Evolutionary conservation across 2,113 vertebrate species (phyloP), one percentile per base, ranked within the genome.

Genomic region (Nibea albiflora): DNA sequence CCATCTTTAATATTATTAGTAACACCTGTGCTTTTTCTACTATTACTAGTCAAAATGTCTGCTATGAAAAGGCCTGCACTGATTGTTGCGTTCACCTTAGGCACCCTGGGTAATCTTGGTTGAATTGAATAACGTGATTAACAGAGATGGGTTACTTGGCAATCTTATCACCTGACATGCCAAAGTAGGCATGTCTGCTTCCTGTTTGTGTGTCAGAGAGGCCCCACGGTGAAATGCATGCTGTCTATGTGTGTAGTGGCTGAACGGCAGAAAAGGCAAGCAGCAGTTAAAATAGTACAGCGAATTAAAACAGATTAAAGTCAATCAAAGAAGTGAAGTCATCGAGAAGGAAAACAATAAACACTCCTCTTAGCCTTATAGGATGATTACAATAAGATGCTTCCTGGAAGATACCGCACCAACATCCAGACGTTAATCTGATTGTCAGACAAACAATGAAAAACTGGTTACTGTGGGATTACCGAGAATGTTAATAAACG

Each of bases 41-140:
- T 22, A 14, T 47, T n/a, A 44, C 44, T 14, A 61, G 4, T 60
- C 17, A 66, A 49, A 35, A 42, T 7, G 47, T 42, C 31, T 42
- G 20, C 15, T n/a, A 47, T 62, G 69, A 52, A 44, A 54, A 61
- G 26, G 71, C 28, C 28, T 47, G 11, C 4, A 8, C 52, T 44
- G 17, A 81, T 76, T 46, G n/a, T 44, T 78, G 31, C 15, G 17
- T 19, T 17, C 28, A 47, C 50, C 49, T 12, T 20, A 73, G 52
- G 72, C 19, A 31, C 17, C 63, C 7, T 24, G 39, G 63, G 74
- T 70, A 56, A 56, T 49, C 24, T 78, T 10, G 11, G 22, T 26
- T 63, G 22, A 83, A 76, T 85, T 61, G 65, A 81, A 80, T 81
- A 88, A 85, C 70, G 60, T 75, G 85, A 86, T 88, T 88, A 91